Base-by-base conservation (phyloP, 2,888 invertebrate species). In the Nomada fucata region DNA sequence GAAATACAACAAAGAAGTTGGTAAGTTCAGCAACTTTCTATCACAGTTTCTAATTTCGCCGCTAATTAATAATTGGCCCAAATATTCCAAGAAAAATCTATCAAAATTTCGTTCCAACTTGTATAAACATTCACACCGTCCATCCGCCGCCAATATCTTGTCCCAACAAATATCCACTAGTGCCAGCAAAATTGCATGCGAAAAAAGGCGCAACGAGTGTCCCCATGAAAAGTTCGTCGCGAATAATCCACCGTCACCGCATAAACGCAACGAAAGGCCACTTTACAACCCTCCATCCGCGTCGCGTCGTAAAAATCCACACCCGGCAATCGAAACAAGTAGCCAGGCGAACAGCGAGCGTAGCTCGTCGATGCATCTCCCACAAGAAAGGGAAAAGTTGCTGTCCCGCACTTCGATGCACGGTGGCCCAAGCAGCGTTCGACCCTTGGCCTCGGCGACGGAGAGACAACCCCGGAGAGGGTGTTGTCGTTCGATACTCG, bases 401-500 rank as follows among this genome's bases (percentile, higher is more conserved):
- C 23, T 50, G 44, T 2, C 20, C 13, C 29, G 20, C 59, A 44
- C 63, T 64, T 20, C 11, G 29, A 26, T 26, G 15, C 50, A 61
- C 59, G 36, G 60, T 52, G 26, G 13, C 15, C 53, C 29, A 53
- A 70, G 55, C 65, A 61, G 59, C 53, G 55, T 68, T 79, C 76
- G 55, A 71, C 53, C 65, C 70, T 67, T 65, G 59, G 75, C 68
- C 67, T 42, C 2, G 26, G 2, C 57, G 44, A 69, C 60, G 76
- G 42, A 52, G 57, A 63, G 68, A 64, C 77, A 63, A 26, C 44
- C 69, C 36, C 69, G 60, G 71, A 57, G 50, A n/a, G 60, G 57
- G 44, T 60, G 68, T 42, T 60, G 68, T 42, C 72, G 73, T 75
- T 84, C 77, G 86, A 84, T 87, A 76, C 78, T 76, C 57, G 59